Evolutionary conservation across 2,888 invertebrate genomes (phyloP).

Genomic region (Crematogaster levior): DNA sequence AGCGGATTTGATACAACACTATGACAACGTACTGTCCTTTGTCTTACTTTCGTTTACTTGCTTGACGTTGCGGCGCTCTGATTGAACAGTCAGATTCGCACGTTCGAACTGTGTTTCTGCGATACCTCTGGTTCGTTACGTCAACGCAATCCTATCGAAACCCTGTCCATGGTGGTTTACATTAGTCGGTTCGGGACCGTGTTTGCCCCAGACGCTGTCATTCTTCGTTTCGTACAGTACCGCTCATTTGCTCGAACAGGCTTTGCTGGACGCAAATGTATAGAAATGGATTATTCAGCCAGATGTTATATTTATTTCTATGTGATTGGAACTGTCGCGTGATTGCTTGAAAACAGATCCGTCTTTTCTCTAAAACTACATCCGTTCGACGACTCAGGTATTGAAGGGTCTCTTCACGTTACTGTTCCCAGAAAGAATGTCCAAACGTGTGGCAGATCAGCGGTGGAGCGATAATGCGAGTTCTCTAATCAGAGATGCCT

Average conservation of each 20-base stretch:
- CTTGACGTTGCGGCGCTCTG: conserved; percentile 64
- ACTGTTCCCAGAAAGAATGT: conserved; percentile 78
- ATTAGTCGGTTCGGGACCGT: conserved; percentile 60
- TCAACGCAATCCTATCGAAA: conserved; percentile 78
- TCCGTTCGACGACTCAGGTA: conserved; percentile 71
- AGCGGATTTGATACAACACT: conserved; percentile 80
- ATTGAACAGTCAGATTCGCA: conserved; percentile 78
- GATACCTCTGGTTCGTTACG: conserved; percentile 80
- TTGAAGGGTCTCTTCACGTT: conserved; percentile 69
- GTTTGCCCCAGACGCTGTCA: conserved; percentile 43
- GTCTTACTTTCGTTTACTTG: conserved; percentile 67
- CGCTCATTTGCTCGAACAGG: conserved; percentile 67
- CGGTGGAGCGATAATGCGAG: conserved; percentile 87
- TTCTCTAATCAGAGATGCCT: conserved; percentile 95
- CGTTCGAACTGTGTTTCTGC: conserved; percentile 74
- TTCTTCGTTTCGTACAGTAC: conserved; percentile 45
- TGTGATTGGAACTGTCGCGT: conserved; percentile 79
- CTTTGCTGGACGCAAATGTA: conserved; percentile 77
- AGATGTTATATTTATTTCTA: conserved; percentile 74
- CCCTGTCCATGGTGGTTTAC: conserved; percentile 72
- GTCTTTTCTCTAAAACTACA: conserved; percentile 78
- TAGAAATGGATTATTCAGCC: conserved; percentile 76
- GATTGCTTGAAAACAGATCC: conserved; percentile 80
- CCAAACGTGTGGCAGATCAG: conserved; percentile 80
- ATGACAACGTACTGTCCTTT: conserved; percentile 78